A percentile compares a stretch with the other conserved stretches of the same genome.
Evolutionary conservation across 2,888 invertebrate genomes (phyloP).

Genomic region (Volucella inflata): DNA sequence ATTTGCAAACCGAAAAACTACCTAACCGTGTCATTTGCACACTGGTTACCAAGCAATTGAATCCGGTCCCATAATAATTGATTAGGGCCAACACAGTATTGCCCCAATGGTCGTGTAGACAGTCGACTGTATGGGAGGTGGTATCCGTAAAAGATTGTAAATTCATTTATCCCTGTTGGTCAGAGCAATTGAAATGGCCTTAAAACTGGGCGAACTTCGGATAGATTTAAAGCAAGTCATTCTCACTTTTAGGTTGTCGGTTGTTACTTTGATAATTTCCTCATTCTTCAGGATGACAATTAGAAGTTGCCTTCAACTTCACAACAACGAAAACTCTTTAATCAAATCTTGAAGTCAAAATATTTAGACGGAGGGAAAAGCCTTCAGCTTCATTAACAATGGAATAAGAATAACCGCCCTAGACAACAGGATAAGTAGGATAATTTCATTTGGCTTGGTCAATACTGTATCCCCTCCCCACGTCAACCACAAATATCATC

Average conservation of each 20-base stretch:
- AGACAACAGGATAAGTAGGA: constrained; percentile 60
- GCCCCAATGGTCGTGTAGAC: constrained; percentile 16
- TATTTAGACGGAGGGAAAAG: not conserved
- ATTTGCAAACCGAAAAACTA: constrained; percentile 72
- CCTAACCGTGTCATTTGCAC: constrained; percentile 72
- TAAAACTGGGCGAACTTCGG: constrained; percentile 10
- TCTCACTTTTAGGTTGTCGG: no score
- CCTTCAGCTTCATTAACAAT: constrained; percentile 29
- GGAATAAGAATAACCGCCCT: constrained; percentile 5
- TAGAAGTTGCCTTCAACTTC: not conserved
- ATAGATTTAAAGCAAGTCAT: not conserved
- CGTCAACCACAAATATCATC: constrained; percentile 57
- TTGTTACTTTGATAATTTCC: no score
- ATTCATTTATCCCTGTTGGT: constrained; percentile 31
- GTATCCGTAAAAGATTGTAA: constrained; percentile 21
- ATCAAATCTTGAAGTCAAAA: not conserved
- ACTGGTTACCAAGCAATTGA: constrained; percentile 72
- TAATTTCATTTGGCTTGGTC: constrained; percentile 69
- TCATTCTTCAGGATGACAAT: no score
- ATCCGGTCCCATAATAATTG: constrained; percentile 68
- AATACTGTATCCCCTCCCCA: constrained; percentile 59
- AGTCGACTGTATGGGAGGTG: not conserved
- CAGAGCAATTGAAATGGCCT: not conserved
- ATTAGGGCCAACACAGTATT: constrained; percentile 56
- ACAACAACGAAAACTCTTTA: not conserved